These are phyloP conservation scores for Maccullochella peelii DNA, from an alignment of 2,113 vertebrate genomes.

Conservation along the genomic window DNA sequence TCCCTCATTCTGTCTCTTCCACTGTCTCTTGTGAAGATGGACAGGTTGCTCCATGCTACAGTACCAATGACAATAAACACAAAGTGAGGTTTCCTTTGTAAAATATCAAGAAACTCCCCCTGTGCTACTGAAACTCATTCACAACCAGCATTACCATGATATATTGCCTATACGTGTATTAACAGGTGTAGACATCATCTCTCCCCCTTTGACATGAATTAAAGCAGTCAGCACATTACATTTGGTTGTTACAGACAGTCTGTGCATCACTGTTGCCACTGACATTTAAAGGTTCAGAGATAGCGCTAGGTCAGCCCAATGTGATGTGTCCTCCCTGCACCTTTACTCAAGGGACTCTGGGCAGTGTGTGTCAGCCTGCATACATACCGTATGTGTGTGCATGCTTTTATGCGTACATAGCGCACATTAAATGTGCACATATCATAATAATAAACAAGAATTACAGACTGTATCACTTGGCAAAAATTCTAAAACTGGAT, in stretches of 20 bases:
- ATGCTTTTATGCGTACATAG: not conserved
- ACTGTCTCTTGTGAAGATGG: not conserved
- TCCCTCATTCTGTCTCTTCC: not conserved
- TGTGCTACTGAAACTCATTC: not conserved
- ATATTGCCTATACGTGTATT: not conserved
- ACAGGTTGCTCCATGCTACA: not conserved
- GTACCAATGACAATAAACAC: not conserved
- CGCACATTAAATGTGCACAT: not conserved
- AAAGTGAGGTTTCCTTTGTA: not conserved
- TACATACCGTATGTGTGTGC: not conserved
- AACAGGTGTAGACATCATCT: not conserved
- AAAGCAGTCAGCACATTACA: not conserved
- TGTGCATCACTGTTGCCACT: conserved; percentile 40
- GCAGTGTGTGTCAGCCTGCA: not conserved
- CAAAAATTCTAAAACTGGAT: conserved; percentile 31
- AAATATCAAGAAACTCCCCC: not conserved
- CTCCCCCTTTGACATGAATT: conserved; percentile 2
- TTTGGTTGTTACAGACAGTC: conserved; percentile 12
- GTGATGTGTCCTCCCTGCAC: conserved; percentile 27
- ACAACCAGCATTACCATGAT: not conserved
- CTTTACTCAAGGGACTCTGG: conserved; percentile 31
- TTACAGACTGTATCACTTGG: conserved; percentile 5
- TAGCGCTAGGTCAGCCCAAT: conserved; percentile 46
- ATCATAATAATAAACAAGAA: not conserved
- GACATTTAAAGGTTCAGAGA: conserved; percentile 69